These are phyloP conservation scores for Dynastes tityus DNA, from an alignment of 2,888 invertebrate species.

Conservation along the genomic window DNA sequence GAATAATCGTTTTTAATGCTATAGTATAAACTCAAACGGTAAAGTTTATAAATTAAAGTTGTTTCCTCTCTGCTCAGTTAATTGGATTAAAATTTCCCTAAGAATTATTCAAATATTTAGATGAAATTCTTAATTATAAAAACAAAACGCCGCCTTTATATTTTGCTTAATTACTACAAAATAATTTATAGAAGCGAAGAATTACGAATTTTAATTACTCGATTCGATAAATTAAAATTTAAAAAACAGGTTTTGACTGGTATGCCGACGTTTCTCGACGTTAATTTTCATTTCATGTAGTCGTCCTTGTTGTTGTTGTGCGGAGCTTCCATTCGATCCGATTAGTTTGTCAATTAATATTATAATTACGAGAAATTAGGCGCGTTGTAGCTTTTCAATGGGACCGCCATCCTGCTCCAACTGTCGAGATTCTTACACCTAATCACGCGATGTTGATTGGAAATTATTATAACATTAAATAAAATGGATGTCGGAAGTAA, in stretches of 20 bases:
- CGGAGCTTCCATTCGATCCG: not conserved
- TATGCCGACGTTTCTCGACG: not conserved
- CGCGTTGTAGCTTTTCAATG: constrained; percentile 28
- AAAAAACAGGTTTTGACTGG: not conserved
- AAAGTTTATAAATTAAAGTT: constrained; percentile 51
- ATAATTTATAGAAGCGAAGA: constrained; percentile 40
- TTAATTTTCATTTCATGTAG: constrained; percentile 21
- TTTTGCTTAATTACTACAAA: constrained; percentile 50
- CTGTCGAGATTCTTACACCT: constrained; percentile 28
- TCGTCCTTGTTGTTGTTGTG: constrained; percentile 4
- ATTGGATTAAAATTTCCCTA: constrained; percentile 56
- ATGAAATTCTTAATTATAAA: constrained; percentile 59
- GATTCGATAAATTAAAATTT: constrained; percentile 35
- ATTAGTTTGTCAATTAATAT: constrained; percentile 36
- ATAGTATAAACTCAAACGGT: constrained; percentile 15
- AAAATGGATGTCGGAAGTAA: too few relatives aligned
- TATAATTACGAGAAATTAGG: constrained; percentile 36
- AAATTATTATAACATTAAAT: constrained; percentile 14
- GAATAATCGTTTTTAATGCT: constrained; percentile 36
- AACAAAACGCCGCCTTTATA: constrained; percentile 51
- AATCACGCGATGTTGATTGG: constrained; percentile 36
- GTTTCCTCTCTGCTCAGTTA: constrained; percentile 49
- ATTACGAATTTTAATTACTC: constrained; percentile 51
- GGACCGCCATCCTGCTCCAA: not conserved
- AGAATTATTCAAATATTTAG: constrained; percentile 59